Evolutionary conservation across 1,140 invertebrate genomes (phyloP), one percentile per base, ranked within the genome.

Genomic region (Triops longicaudatus): DNA sequence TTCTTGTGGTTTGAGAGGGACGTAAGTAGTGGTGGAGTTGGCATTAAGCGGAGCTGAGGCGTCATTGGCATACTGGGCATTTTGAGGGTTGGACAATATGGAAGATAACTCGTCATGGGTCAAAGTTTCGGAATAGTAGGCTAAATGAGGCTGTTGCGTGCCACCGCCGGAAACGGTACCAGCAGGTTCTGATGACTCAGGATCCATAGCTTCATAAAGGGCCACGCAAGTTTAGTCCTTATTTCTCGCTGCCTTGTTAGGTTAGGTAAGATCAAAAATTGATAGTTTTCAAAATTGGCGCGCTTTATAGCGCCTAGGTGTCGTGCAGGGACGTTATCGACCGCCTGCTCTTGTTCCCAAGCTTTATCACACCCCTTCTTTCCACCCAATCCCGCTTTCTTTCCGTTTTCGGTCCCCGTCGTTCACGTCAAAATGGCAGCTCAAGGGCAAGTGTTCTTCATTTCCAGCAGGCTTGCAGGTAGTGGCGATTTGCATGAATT

Each of bases 381-480:
- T 63, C 50, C 50, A 14, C 50, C 14, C 14, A 14, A 14, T 1
- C 22, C 22, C 50, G 10, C 22, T 63, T 63, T 22, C 50, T 63
- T 63, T 63, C 22, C 22, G 50, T 63, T 63, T 14, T 63, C 50
- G 50, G n/a, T 63, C 50, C n/a, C 10, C n/a, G 4, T 63, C 50
- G 14, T 63, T 63, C 50, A 37, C 50, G 0, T 63, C 50, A 63
- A 63, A 63, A 63, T 63, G 50, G 50, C 50, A 63, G 50, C 50
- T 63, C 50, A 63, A 63, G 50, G 50, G 50, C 50, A 63, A 22
- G 50, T n/a, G 17, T 63, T 63, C 50, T 63, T 63, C 50, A 63
- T 63, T 63, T 63, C 50, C 50, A 63, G 7, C 50, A 63, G 50
- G 50, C 50, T 63, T 63, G 17, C 17, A n/a, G 14, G 50, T 63